Conservation (phyloP, 2,797 vertebrate genomes). For the Rhabdomys pumilio region DNA sequence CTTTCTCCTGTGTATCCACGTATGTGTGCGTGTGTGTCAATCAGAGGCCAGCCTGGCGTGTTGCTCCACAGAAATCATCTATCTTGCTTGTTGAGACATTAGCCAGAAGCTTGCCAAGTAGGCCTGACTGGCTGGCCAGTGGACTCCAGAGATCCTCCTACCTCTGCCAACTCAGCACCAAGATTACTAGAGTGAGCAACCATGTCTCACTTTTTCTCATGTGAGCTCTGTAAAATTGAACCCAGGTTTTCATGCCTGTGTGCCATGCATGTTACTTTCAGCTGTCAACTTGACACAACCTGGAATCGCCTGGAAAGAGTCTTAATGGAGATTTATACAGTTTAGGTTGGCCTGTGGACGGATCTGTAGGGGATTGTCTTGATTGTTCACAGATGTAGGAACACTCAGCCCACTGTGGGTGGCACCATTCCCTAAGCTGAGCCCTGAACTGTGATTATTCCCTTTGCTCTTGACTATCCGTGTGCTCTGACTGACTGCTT, state of each 20-base stretch:
- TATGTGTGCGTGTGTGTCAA: neutral
- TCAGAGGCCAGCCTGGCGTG: neutral
- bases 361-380: neutral
- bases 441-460: neutral
- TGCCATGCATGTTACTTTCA: neutral
- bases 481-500: neutral
- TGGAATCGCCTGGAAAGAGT: neutral
- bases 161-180: neutral
- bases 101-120: neutral
- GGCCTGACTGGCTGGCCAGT: neutral
- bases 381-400: neutral
- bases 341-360: neutral
- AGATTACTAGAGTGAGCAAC: neutral
- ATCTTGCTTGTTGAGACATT: neutral
- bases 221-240: neutral
- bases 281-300: neutral
- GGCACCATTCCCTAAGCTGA: neutral
- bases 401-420: neutral
- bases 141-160: neutral
- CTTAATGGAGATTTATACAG: neutral
- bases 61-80: neutral
- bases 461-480: neutral
- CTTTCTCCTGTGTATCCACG: neutral
- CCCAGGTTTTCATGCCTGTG: neutral
- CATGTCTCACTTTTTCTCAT: neutral